Percentiles rank a stretch among this genome's conserved stretches.
Evolutionary conservation across 2,888 invertebrate genomes (phyloP).

Genomic region (Nipponacmea schrenckii): DNA sequence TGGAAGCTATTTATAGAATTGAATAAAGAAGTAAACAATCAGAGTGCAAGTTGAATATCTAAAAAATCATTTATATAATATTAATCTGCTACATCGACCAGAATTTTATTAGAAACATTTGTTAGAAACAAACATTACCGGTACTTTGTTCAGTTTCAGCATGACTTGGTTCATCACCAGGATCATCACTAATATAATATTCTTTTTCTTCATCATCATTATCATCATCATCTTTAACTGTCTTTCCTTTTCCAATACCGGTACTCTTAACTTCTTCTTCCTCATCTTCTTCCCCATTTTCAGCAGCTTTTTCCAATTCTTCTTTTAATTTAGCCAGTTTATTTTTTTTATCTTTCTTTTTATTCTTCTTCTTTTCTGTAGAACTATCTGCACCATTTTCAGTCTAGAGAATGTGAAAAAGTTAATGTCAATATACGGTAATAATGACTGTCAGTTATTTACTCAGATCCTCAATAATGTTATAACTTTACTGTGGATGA

Average conservation of each 20-base stretch:
- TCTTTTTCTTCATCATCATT: constrained; percentile 28
- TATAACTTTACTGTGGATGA: too few relatives aligned
- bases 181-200: constrained; percentile 14
- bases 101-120: too few relatives aligned
- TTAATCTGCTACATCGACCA: too few relatives aligned
- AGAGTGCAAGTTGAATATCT: too few relatives aligned
- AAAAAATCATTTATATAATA: too few relatives aligned
- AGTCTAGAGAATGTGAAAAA: too few relatives aligned
- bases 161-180: not conserved
- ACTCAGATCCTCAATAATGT: too few relatives aligned
- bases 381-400: constrained; percentile 14
- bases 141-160: not conserved
- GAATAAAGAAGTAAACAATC: too few relatives aligned
- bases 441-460: too few relatives aligned
- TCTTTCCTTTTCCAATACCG: constrained; percentile 35
- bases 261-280: constrained; percentile 25
- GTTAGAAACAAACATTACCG: too few relatives aligned
- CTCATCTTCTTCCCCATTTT: constrained; percentile 26
- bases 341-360: constrained; percentile 26
- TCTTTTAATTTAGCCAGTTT: constrained; percentile 17
- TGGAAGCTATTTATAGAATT: too few relatives aligned
- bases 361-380: constrained; percentile 18
- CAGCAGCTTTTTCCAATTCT: constrained; percentile 17
- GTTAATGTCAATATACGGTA: too few relatives aligned
- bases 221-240: constrained; percentile 31